Conservation (phyloP, 2,113 vertebrate species). For the Centropus bengalensis region DNA sequence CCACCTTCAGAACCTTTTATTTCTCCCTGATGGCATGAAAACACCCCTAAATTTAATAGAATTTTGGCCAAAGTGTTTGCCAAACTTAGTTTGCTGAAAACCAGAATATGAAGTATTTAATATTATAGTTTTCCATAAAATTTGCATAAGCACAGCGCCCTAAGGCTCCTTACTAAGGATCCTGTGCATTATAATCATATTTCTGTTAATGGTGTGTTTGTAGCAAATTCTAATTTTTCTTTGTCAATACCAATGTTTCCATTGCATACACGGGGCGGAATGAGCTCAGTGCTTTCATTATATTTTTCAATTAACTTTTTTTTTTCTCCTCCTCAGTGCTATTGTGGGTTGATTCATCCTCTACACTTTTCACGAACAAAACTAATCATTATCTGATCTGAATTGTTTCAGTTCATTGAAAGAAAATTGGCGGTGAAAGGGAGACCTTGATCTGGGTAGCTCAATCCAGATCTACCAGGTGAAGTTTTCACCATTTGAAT, state of each 20-base stretch:
- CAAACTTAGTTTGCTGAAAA: background rate
- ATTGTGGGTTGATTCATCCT: constrained; percentile 12
- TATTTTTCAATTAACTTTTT: constrained; percentile 33
- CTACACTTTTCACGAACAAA: background rate
- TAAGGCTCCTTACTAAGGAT: background rate
- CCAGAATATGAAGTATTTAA: background rate
- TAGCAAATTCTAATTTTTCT: constrained; percentile 26
- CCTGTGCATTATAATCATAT: background rate
- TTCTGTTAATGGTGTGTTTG: background rate
- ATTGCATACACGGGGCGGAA: background rate
- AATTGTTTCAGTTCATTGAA: background rate
- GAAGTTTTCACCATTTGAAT: background rate
- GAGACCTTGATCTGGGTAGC: background rate
- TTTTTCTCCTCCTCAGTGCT: background rate
- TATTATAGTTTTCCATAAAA: background rate
- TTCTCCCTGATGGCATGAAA: background rate
- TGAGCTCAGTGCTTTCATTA: background rate
- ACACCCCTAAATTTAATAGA: background rate
- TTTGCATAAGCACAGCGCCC: background rate
- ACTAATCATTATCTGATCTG: background rate
- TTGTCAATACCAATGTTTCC: constrained; percentile 16
- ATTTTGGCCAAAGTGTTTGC: background rate
- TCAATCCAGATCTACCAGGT: too few relatives aligned
- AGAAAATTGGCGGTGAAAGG: background rate
- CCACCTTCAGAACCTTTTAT: background rate